phyloP scores from a whole-genome alignment of 2,797 vertebrate species.

The Pteronotus mesoamericanus region DNA sequence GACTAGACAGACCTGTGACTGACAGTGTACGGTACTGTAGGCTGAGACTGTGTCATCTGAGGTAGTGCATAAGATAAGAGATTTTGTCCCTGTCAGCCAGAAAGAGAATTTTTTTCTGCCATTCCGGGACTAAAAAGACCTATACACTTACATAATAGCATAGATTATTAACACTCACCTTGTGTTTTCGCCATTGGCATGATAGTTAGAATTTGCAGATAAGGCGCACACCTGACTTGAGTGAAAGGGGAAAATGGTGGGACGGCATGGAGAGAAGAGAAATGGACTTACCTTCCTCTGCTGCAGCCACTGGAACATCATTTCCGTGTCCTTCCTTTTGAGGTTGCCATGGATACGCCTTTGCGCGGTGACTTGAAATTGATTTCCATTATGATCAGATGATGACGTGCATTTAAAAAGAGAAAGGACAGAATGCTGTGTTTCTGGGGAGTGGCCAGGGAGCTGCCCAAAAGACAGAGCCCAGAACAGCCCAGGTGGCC shows the following conservation, averaged over 20 bases:
- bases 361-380: slow-evolving; percentile 39
- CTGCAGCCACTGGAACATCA: slow-evolving; percentile 68
- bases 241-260: background rate
- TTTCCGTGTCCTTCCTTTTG: slow-evolving; percentile 58
- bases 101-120: background rate
- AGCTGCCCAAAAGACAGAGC: slow-evolving; percentile 49
- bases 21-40: background rate
- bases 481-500: slow-evolving; percentile 22
- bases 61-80: background rate
- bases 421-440: slow-evolving; percentile 44
- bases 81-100: background rate
- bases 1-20: background rate
- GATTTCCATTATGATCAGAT: slow-evolving; percentile 58
- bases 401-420: slow-evolving; percentile 64
- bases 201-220: background rate
- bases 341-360: slow-evolving; percentile 77
- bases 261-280: slow-evolving; percentile 40
- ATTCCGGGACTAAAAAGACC: background rate
- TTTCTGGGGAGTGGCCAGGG: slow-evolving; percentile 49
- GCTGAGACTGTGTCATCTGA: slow-evolving; percentile 7
- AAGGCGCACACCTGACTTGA: background rate
- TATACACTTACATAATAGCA: background rate
- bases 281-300: slow-evolving; percentile 71
- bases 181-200: background rate
- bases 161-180: background rate